Evolutionary conservation across 2,113 vertebrate genomes (phyloP), one percentile per base, ranked within the genome.

Genomic region (Irena cyanogastra): DNA sequence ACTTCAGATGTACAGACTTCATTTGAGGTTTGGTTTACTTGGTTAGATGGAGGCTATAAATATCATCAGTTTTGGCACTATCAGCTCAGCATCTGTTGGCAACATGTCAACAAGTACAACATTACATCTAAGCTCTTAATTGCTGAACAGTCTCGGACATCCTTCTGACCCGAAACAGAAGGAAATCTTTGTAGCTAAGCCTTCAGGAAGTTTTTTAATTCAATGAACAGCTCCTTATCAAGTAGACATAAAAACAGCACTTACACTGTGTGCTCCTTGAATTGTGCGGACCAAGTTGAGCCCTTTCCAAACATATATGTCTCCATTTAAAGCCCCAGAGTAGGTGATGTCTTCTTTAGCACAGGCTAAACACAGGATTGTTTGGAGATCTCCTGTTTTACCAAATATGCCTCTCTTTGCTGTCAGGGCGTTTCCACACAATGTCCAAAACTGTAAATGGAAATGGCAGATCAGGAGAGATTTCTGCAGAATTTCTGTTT

Each of bases 241-340:
- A 63, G 28, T 16, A 22, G 54, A 17, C 20, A 17, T 13, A 39
- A 53, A 81, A 82, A 15, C n/a, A 59, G 17, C 44, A 98, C 99
- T 98, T 96, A 99, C 99, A 75, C 98, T 97, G n/a, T 99, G 99
- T 20, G 99, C 99, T 30, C 98, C 99, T 98, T 99, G 99, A 21
- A 99, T 98, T 1, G 99, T 99, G 63, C 99, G 97, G 57, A 98
- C 96, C 95, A 99, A 95, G 53, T 97, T 98, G 65, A 99, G 96
- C 50, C 99, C 99, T 96, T 98, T 99, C 99, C 99, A 99, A 49
- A 99, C 98, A 31, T 99, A 99, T 60, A 99, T 98, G 86, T 99
- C 99, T 39, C 99, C 99, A 42, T 99, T 99, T 96, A 99, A 98
- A 83, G 99, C 99, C 66, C 99, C 99, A 2, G 99, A 99, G 92